Evolutionary conservation across 2,113 vertebrate genomes (phyloP), one percentile per base, ranked within the genome.

Genomic region (Rhinoptilus africanus): DNA sequence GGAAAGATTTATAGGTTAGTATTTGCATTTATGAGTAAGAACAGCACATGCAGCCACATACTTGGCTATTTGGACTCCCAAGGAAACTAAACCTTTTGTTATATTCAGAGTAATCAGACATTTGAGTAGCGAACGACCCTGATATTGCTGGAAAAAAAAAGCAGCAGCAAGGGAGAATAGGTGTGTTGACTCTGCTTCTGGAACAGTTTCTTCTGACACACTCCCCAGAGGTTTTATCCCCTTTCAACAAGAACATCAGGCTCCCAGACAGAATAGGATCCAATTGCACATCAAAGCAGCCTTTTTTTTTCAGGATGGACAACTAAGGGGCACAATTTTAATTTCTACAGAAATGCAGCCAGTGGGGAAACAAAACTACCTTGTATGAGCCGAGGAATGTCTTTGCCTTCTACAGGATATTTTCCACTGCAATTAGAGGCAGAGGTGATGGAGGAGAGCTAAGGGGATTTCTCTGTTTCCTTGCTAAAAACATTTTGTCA

Each of bases 251-350:
- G 27, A 91, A 68, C 82, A 67, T 84, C 78, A 83, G 77, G 28
- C 89, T 90, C 67, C 60, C 95, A 94, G 88, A 92, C 86, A 95
- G 87, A 95, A 85, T 63, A 88, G 20, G 84, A 96, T 97, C 81
- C 82, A 89, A 90, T 92, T 94, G 85, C 95, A 94, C 91, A 97
- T 93, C 97, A 96, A 96, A 98, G 90, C 37, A 87, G 35, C 7
- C 19, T 27, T 35, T 53, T 92, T 67, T 90, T 53, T 35, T 14
- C 57, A 66, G 59, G 32, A 75, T 90, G 73, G 69, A 71, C 91
- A 92, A 94, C 76, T 84, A 95, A 85, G 92, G 39, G 76, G 59
- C 39, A 94, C 81, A 75, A 88, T 96, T 96, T 96, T 95, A 96
- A 92, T 97, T 97, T 95, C 90, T 86, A 85, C 75, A 88, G 54